Percentiles rank a stretch among this genome's conserved stretches.
Evolutionary conservation across 2,113 vertebrate species (phyloP).

Genomic region (Oenanthe oenanthe): DNA sequence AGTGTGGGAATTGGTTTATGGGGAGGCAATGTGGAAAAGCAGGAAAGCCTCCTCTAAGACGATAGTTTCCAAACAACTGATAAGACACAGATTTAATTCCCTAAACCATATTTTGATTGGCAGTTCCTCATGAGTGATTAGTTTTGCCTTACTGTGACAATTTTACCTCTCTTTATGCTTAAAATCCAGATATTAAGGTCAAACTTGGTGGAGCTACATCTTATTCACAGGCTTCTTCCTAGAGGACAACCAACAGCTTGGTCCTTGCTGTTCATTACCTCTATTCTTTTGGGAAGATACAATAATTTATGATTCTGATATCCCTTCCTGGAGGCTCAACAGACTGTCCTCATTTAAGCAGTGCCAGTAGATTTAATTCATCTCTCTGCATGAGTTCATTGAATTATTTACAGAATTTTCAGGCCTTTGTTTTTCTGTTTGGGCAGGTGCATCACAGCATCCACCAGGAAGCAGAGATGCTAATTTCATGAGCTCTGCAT

Average conservation of each 20-base stretch:
- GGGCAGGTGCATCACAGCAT: conserved; percentile 66
- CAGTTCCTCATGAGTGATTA: neutral
- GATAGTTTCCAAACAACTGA: neutral
- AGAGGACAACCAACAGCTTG: neutral
- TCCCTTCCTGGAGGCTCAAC: conserved; percentile 32
- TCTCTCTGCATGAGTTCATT: conserved; percentile 28
- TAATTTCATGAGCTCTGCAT: conserved; percentile 29
- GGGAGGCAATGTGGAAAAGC: neutral
- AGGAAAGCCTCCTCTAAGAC: neutral
- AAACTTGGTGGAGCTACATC: neutral
- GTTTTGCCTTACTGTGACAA: neutral
- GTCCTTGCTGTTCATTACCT: conserved; percentile 10
- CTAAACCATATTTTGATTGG: neutral
- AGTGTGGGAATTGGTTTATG: neutral
- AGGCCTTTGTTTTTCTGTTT: conserved; percentile 26
- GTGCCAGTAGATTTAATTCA: conserved; percentile 29
- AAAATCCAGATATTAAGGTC: neutral
- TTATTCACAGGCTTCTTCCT: neutral
- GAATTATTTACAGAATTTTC: conserved; percentile 33
- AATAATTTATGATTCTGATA: conserved; percentile 9
- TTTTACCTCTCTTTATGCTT: neutral
- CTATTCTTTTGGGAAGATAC: neutral
- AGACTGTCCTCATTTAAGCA: conserved; percentile 23
- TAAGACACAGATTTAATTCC: neutral
- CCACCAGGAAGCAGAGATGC: conserved; percentile 40